Base-by-base conservation (phyloP, 2,113 vertebrate species). In the Apteryx owenii region DNA sequence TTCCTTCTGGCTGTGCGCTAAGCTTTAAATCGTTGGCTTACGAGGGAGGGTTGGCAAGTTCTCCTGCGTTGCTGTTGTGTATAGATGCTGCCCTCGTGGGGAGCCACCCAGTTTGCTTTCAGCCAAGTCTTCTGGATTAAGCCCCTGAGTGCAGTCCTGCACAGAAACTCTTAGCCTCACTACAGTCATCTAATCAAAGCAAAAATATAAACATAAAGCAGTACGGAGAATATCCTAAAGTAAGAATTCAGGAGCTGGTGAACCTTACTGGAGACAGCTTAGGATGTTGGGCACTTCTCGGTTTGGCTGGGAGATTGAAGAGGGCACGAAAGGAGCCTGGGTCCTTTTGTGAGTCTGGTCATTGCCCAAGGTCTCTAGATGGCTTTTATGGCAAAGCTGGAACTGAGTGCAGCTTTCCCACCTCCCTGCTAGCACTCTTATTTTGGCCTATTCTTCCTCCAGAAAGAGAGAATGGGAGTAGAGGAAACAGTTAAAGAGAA, bases 241-340 rank as follows among this genome's bases (percentile, higher is more conserved):
- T 13, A 36, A 38, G 33, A 4, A 26, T 77, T 50, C 12, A 61
- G 62, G 66, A 83, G 58, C 48, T 88, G 68, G 1, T 20, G 21
- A 6, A 17, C 16, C 61, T 33, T 92, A 12, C 58, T 70, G 53
- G 44, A 5, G 65, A 31, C 60, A 38, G 16, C 26, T 50, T 38
- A 29, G 28, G 72, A 16, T 56, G 26, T 18, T 1, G 1, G 48
- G 71, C 14, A 48, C 8, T 42, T 73, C 19, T 73, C 54, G 9
- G 21, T 4, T 66, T 86, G 42, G 3, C 21, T 79, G 61, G 75
- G 50, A 54, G 23, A 31, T 10, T 66, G 31, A 21, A 70, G 50
- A 5, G 48, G 61, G 31, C 38, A 31, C 0, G 1, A 50, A 75
- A 64, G 66, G 18, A 88, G 31, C 33, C 1, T 0, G 4, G 29